phyloP scores from a whole-genome alignment of 2,113 vertebrate genomes.

The Acanthisitta chloris region DNA sequence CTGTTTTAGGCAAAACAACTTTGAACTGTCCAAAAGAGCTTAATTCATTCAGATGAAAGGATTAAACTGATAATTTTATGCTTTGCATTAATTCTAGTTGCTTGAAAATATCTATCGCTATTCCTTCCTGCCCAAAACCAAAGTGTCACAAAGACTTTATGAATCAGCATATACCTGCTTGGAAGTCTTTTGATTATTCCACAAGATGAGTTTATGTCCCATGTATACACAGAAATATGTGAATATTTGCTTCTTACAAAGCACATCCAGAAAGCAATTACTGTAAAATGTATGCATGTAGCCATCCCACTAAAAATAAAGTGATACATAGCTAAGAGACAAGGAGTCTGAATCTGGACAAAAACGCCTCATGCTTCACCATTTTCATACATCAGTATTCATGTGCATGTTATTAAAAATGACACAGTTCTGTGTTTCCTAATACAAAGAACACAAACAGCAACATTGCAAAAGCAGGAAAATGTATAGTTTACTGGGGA shows the following conservation, averaged over 20 bases:
- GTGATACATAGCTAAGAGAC: conserved; percentile 57
- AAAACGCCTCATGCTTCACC: not conserved
- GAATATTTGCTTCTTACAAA: conserved; percentile 74
- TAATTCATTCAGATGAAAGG: not conserved
- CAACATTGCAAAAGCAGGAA: not conserved
- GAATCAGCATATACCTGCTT: conserved; percentile 68
- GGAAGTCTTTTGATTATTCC: conserved; percentile 70
- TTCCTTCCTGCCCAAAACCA: conserved; percentile 14
- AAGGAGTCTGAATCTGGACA: conserved; percentile 25
- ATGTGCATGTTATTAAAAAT: conserved; percentile 62
- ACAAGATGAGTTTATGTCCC: conserved; percentile 70
- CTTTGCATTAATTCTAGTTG: conserved; percentile 51
- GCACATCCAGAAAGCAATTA: conserved; percentile 74
- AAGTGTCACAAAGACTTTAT: conserved; percentile 69
- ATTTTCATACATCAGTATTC: conserved; percentile 71
- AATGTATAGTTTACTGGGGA: not conserved
- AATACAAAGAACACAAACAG: conserved; percentile 36
- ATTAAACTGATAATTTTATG: not conserved
- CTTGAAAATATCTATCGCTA: conserved; percentile 46
- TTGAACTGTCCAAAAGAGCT: not conserved
- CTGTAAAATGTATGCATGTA: conserved; percentile 72
- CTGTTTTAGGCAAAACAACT: not conserved
- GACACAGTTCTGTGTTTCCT: conserved; percentile 18
- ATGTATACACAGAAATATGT: conserved; percentile 62
- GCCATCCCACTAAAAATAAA: conserved; percentile 58